These are phyloP conservation scores for mouse (Mus musculus) DNA, from an alignment of 2,113 vertebrate genomes.

Conservation along the genomic window DNA sequence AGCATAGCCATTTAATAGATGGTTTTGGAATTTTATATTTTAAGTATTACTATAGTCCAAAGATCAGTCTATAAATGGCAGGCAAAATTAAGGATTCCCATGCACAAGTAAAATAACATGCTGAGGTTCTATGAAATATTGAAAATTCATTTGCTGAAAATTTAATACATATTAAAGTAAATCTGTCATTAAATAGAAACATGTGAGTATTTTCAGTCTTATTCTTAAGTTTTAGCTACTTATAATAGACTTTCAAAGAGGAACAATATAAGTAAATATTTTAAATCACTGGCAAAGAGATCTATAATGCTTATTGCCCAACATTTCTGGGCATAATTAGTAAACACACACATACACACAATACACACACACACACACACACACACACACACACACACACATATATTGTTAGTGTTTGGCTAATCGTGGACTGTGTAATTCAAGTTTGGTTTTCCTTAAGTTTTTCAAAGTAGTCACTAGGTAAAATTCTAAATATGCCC, in stretches of 20 bases:
- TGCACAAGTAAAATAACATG: not conserved
- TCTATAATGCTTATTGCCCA: not conserved
- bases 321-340: slow-evolving; percentile 30
- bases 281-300: not conserved
- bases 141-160: not conserved
- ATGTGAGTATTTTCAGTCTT: not conserved
- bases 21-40: not conserved
- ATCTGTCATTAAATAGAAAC: slow-evolving; percentile 22
- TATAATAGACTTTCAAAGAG: slow-evolving; percentile 24
- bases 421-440: slow-evolving; percentile 61
- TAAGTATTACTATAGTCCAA: not conserved
- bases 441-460: not conserved
- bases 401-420: slow-evolving; percentile 8
- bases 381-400: no score
- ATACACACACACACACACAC: no score
- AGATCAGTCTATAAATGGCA: not conserved
- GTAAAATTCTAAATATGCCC: not conserved
- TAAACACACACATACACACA: no score
- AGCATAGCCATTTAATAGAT: not conserved
- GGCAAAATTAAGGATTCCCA: not conserved
- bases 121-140: not conserved
- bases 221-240: not conserved
- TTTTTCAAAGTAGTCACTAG: not conserved
- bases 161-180: not conserved
- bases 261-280: not conserved